Percentiles rank a stretch among this genome's conserved stretches.
These are phyloP conservation scores for Noctua pronuba DNA, from an alignment of 2,888 invertebrate species.

Conservation along the genomic window DNA sequence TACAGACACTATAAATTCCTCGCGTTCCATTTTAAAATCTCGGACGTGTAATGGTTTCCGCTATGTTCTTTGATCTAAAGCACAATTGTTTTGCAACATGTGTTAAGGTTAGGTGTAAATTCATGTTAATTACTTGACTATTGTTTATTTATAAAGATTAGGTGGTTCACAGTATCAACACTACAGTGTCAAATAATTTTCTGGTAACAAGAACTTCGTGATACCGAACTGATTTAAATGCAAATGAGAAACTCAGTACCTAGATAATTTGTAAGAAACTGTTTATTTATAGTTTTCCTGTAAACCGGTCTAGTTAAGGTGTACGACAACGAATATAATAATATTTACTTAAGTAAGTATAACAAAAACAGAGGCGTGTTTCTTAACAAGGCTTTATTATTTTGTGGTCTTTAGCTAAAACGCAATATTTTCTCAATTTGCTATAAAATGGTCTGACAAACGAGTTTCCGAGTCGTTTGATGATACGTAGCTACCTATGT, in stretches of 20 bases:
- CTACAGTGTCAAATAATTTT: conserved; percentile 34
- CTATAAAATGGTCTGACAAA: conserved; percentile 54
- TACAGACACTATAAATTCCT: conserved; percentile 65
- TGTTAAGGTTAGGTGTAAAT: conserved; percentile 35
- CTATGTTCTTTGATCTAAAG: conserved; percentile 41
- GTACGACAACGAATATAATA: conserved; percentile 15
- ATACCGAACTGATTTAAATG: conserved; percentile 32
- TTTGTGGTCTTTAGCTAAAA: conserved; percentile 31
- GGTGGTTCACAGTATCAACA: too few relatives aligned
- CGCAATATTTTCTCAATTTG: conserved; percentile 53
- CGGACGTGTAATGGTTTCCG: conserved; percentile 53
- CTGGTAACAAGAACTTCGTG: conserved; percentile 28
- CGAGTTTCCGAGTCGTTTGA: conserved; percentile 62
- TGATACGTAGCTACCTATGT: conserved; percentile 39
- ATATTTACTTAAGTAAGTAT: conserved; percentile 34
- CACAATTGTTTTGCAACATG: conserved; percentile 33
- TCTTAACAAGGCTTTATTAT: not conserved
- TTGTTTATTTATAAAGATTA: conserved; percentile 31
- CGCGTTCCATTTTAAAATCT: conserved; percentile 61
- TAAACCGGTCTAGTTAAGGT: conserved; percentile 23
- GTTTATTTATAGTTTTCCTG: conserved; percentile 46
- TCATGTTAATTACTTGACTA: conserved; percentile 35
- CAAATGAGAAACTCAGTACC: conserved; percentile 28
- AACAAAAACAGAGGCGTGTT: conserved; percentile 15
- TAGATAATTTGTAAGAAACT: conserved; percentile 27